phyloP scores from a whole-genome alignment of 2,888 invertebrate species.

The Macrophya annulata region DNA sequence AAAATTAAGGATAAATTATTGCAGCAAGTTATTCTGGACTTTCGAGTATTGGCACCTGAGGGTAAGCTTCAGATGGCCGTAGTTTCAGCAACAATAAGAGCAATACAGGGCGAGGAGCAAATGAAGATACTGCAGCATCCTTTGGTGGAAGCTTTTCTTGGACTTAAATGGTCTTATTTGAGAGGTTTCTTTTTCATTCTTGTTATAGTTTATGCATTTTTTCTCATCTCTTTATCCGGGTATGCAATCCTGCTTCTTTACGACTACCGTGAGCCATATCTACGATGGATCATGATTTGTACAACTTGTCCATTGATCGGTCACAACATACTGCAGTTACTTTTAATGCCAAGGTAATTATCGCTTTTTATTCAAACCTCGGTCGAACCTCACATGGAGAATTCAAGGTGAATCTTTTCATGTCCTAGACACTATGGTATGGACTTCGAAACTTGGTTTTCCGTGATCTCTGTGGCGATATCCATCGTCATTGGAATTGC shows the following conservation, averaged over 20 bases:
- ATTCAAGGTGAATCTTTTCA: not conserved
- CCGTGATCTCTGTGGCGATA: conserved; percentile 74
- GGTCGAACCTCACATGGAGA: conserved; percentile 54
- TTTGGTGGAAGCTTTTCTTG: conserved; percentile 79
- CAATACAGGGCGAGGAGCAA: conserved; percentile 76
- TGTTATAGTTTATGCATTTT: conserved; percentile 76
- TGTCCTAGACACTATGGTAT: conserved; percentile 72
- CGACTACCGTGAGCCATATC: conserved; percentile 60
- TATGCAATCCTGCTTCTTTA: conserved; percentile 69
- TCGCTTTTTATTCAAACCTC: not conserved
- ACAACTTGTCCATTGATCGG: conserved; percentile 62
- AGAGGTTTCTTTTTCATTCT: conserved; percentile 80
- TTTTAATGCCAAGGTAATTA: conserved; percentile 71
- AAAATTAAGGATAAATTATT: not conserved
- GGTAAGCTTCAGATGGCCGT: conserved; percentile 79
- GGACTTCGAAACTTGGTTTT: conserved; percentile 79
- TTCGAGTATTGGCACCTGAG: conserved; percentile 76
- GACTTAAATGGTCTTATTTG: conserved; percentile 81
- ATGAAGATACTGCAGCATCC: conserved; percentile 79
- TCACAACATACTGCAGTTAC: conserved; percentile 69
- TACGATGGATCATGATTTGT: conserved; percentile 71
- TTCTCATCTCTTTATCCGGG: conserved; percentile 77
- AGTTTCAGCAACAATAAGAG: conserved; percentile 76
- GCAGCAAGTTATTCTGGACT: conserved; percentile 73
- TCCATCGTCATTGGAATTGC: conserved; percentile 72